Conservation (phyloP, 2,113 vertebrate genomes). For the Microtus pennsylvanicus region DNA sequence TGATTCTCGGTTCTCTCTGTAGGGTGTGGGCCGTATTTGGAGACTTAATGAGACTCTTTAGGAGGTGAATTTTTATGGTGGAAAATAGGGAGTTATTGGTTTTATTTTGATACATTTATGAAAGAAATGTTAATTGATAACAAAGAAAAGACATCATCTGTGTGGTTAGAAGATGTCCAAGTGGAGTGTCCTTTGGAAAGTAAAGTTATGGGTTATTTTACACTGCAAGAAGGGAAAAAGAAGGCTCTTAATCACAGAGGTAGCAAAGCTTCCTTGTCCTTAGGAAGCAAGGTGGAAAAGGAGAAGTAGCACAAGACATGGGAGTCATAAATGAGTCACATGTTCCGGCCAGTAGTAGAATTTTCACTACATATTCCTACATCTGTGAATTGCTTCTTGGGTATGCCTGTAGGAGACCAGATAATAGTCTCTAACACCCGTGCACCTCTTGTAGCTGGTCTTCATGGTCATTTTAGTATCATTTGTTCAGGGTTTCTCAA, state of each 20-base stretch:
- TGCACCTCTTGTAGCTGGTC: not conserved
- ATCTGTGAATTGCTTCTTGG: not conserved
- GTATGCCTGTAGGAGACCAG: not conserved
- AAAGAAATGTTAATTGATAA: not conserved
- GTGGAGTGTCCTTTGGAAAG: not conserved
- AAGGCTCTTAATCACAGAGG: not conserved
- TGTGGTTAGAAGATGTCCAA: not conserved
- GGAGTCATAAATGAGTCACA: not conserved
- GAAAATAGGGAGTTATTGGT: not conserved
- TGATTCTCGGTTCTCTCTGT: not conserved
- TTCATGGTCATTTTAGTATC: not conserved
- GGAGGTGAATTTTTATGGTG: not conserved
- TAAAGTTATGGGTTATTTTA: not conserved
- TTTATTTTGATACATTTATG: conserved; percentile 20
- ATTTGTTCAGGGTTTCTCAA: not conserved
- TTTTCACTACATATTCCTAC: not conserved
- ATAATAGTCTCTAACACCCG: not conserved
- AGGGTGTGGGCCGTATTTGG: not conserved
- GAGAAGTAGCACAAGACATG: not conserved
- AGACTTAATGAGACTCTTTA: not conserved
- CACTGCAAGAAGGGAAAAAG: too few species aligned
- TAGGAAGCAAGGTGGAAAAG: not conserved
- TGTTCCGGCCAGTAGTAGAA: not conserved
- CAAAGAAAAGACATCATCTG: not conserved
- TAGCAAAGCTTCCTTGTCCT: not conserved